Evolutionary conservation across 1,140 invertebrate species (phyloP).

Genomic region (Spodoptera litura): DNA sequence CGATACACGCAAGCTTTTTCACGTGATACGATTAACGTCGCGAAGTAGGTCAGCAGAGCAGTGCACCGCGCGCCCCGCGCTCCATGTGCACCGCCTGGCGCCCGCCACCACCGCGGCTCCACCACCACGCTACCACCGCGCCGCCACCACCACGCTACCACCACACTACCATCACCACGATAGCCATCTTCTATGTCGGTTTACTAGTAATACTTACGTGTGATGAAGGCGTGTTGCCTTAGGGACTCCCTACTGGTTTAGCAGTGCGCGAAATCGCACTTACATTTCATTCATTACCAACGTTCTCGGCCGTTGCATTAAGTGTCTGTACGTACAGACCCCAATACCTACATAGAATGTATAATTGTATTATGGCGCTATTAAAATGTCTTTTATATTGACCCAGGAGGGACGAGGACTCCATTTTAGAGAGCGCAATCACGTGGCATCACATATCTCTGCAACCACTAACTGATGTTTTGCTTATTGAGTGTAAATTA

Average conservation of each 20-base stretch:
- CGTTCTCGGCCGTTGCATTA: too few species aligned
- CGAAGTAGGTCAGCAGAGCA: slow-evolving; percentile 75
- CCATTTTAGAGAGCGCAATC: not conserved
- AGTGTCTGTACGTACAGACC: too few species aligned
- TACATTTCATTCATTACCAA: too few species aligned
- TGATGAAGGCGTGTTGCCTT: not conserved
- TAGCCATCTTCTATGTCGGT: slow-evolving; percentile 11
- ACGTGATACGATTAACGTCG: slow-evolving; percentile 71
- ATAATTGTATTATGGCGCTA: too few species aligned
- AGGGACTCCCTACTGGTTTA: not conserved
- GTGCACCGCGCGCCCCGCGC: slow-evolving; percentile 49
- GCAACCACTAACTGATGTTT: too few species aligned
- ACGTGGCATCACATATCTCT: too few species aligned
- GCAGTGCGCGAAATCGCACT: not conserved
- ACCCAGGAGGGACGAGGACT: not conserved
- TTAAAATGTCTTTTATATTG: not conserved
- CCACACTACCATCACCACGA: not conserved
- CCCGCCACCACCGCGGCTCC: slow-evolving; percentile 36
- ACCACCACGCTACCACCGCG: not conserved
- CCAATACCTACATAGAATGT: too few species aligned
- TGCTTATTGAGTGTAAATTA: too few species aligned
- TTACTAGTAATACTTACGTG: not conserved
- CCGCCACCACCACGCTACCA: not conserved
- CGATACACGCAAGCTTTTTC: slow-evolving; percentile 73
- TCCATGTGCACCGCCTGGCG: slow-evolving; percentile 32